Evolutionary conservation across 2,888 invertebrate species (phyloP), one percentile per base, ranked within the genome.

Genomic region (Melinopterus prodromus): DNA sequence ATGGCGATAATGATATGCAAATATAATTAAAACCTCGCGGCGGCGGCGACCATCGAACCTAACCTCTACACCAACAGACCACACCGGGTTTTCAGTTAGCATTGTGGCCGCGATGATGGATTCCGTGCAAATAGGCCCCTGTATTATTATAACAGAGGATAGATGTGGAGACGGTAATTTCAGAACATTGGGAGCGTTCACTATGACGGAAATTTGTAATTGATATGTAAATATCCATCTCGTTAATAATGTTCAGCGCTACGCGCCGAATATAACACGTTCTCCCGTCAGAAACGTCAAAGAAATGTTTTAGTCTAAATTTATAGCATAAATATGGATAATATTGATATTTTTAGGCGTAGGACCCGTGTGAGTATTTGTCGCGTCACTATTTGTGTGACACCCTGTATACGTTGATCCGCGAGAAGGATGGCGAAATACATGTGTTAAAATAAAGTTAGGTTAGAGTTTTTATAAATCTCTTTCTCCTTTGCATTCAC

Each of bases 171-270:
- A 53, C 53, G 53, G 53, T 53, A 53, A 53, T 53, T 53, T 12
- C 53, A 53, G 53, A 53, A 53, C 53, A 53, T 53, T 53, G 53
- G 53, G 53, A 53, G 53, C 53, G 53, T 53, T 53, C 53, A 53
- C 53, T 53, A 53, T 53, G 53, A 53, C 53, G 53, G 53, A 53
- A 53, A 53, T 53, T 53, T 53, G 53, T 53, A 53, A 53, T 53
- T 53, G 53, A 53, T 53, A 53, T 53, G 53, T 53, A 53, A 53
- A 53, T 53, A 53, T 1, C 53, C 53, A 53, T 53, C 53, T 53
- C 7, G 53, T 53, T 53, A 53, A 53, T 53, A 53, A 53, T 53
- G 53, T 53, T 53, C 53, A 53, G 5, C 53, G 53, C 5, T 53
- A 53, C 12, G 12, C 53, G 12, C 12, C 53, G 5, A 53, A 53